Base-by-base conservation (phyloP, 2,888 invertebrate species). In the Drosophila emarginata region DNA sequence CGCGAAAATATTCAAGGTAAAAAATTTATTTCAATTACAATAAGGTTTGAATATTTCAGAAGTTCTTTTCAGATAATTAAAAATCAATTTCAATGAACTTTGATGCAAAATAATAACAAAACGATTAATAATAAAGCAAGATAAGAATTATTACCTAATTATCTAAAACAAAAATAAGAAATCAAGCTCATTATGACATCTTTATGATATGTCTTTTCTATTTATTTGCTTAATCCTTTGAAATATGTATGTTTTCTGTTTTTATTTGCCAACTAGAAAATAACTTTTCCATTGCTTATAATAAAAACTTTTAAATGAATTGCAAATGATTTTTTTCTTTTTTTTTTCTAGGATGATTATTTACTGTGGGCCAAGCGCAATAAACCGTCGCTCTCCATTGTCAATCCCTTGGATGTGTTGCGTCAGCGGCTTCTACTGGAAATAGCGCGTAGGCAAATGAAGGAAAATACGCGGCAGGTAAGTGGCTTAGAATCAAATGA, bases 381-480 rank as follows among this genome's bases (percentile, higher is more conserved):
- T 92, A 94, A 94, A 91, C 94, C 94, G 4, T 96, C 96, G 12
- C 93, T 97, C 78, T 97, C 97, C 76, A 96, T 97, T 92, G 96
- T 96, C 87, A 96, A 96, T 93, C 96, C 97, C 0, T 93, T 97
- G 93, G 97, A 97, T 91, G 97, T 97, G 58, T 93, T 97, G 52
- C 94, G 97, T 75, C 95, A 97, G 90, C 94, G 96, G 87, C 94
- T 97, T 56, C 91, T 97, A 75, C 92, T 97, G 79, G 97, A 97
- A 92, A 95, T 97, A 78, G 96, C 96, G 14, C 94, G 97, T 88
- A 95, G 96, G 91, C 95, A 96, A 93, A 95, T 95, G 93, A 94
- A 95, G 80, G 95, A 96, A 89, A 94, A 95, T 77, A 94, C 94
- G 87, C 93, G 94, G 87, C 94, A 95, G 90, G 94, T 94, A 84